Percentiles rank a stretch among this genome's conserved stretches.
phyloP scores from a whole-genome alignment of 2,797 vertebrate species.

The Cryptoprocta ferox region DNA sequence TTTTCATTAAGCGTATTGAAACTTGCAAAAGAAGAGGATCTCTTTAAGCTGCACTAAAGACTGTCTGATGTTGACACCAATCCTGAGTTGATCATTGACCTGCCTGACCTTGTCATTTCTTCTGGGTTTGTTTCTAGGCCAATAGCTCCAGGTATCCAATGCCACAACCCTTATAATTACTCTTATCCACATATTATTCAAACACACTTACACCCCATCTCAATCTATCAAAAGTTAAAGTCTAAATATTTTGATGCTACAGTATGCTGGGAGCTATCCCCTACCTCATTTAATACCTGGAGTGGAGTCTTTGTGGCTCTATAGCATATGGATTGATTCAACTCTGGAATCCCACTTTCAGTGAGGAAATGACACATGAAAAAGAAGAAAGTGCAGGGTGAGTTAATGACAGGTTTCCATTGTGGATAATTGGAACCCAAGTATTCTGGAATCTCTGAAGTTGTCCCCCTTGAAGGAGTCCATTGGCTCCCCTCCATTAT shows the following conservation, averaged over 20 bases:
- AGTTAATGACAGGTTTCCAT: neutral
- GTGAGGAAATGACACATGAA: neutral
- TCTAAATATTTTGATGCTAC: neutral
- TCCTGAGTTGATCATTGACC: neutral
- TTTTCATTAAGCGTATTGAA: neutral
- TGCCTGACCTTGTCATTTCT: neutral
- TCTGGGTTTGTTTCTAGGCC: neutral
- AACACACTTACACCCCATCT: neutral
- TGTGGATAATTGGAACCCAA: neutral
- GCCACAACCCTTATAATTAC: neutral
- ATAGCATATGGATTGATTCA: neutral
- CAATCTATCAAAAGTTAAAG: neutral
- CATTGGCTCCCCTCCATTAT: neutral
- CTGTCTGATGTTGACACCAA: neutral
- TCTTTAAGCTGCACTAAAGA: neutral
- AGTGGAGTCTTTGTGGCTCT: neutral
- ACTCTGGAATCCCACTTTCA: neutral
- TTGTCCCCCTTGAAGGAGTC: neutral
- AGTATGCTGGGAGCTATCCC: neutral
- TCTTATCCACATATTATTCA: neutral
- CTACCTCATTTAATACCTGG: neutral
- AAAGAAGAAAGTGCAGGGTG: neutral
- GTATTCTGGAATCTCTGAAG: neutral
- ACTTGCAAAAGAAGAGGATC: neutral
- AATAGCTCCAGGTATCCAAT: neutral